Percentiles rank a stretch among this genome's conserved stretches.
phyloP scores from a whole-genome alignment of 2,888 invertebrate genomes.

The Cremastobaeus sp. region DNA sequence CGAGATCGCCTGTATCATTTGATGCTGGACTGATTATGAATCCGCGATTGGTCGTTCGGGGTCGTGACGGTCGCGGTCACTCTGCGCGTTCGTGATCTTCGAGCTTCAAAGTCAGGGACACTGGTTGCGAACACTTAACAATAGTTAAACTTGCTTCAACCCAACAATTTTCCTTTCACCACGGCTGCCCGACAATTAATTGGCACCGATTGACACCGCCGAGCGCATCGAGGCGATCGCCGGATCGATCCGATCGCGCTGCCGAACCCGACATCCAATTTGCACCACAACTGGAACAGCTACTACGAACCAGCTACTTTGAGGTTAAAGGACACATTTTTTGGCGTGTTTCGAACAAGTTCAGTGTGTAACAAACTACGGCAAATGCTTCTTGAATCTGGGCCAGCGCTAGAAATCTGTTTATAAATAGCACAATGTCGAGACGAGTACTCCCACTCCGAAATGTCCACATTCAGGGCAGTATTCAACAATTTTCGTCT shows the following conservation, averaged over 20 bases:
- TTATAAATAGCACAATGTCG: slow-evolving; percentile 74
- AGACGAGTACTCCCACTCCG: slow-evolving; percentile 59
- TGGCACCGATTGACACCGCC: neutral
- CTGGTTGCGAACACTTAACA: neutral
- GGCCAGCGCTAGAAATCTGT: slow-evolving; percentile 71
- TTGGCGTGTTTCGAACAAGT: slow-evolving; percentile 57
- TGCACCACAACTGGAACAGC: neutral
- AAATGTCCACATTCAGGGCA: slow-evolving; percentile 34
- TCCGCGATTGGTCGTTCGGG: slow-evolving; percentile 28
- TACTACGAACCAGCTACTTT: neutral
- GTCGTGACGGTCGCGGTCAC: slow-evolving; percentile 47
- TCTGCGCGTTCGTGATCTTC: slow-evolving; percentile 50
- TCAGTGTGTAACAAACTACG: slow-evolving; percentile 64
- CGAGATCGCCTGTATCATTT: too few species aligned
- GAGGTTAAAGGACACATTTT: slow-evolving; percentile 16
- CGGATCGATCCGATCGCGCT: neutral
- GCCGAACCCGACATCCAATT: neutral
- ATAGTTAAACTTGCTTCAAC: slow-evolving; percentile 20
- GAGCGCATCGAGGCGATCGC: neutral
- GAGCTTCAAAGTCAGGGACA: slow-evolving; percentile 50
- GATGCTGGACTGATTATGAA: slow-evolving; percentile 39
- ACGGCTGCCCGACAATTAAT: neutral
- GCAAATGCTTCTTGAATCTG: slow-evolving; percentile 72
- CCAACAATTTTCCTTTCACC: slow-evolving; percentile 16
- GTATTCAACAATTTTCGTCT: slow-evolving; percentile 18